Percentiles rank a stretch among this genome's conserved stretches.
Conservation (phyloP, 1,140 invertebrate species). For the Trissolcus basalis region DNA sequence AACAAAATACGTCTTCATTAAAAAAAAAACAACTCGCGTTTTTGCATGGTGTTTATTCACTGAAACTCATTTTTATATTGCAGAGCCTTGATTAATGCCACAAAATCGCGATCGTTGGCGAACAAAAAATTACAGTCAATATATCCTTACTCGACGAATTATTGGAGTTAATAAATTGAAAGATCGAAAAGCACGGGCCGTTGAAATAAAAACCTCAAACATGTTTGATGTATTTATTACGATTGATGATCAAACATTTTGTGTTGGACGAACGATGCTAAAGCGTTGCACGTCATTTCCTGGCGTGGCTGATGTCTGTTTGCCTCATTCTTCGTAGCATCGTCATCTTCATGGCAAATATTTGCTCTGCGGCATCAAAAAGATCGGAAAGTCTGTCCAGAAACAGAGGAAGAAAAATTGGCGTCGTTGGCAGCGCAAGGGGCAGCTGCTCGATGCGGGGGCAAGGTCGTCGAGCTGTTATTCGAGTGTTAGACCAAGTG, state of each 20-base stretch:
- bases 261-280: constrained; percentile 7
- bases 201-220: constrained; percentile 21
- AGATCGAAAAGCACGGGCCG: background rate
- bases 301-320: constrained; percentile 16
- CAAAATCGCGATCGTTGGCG: no score
- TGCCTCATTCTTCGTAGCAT: constrained; percentile 44
- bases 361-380: constrained; percentile 62
- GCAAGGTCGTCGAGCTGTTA: constrained; percentile 40
- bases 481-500: constrained; percentile 48
- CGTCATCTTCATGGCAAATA: constrained; percentile 58
- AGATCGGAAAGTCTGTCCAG: constrained; percentile 53
- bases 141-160: no score
- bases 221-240: constrained; percentile 34
- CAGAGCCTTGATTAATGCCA: no score
- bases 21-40: no score
- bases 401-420: constrained; percentile 53
- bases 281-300: constrained; percentile 19
- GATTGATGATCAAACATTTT: constrained; percentile 42
- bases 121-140: no score
- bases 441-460: constrained; percentile 6
- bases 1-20: no score
- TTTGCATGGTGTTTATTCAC: no score
- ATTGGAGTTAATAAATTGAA: background rate
- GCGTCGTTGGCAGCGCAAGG: constrained; percentile 40
- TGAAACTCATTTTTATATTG: no score